phyloP scores from a whole-genome alignment of 2,113 vertebrate genomes.

The Stigmatopora nigra region DNA sequence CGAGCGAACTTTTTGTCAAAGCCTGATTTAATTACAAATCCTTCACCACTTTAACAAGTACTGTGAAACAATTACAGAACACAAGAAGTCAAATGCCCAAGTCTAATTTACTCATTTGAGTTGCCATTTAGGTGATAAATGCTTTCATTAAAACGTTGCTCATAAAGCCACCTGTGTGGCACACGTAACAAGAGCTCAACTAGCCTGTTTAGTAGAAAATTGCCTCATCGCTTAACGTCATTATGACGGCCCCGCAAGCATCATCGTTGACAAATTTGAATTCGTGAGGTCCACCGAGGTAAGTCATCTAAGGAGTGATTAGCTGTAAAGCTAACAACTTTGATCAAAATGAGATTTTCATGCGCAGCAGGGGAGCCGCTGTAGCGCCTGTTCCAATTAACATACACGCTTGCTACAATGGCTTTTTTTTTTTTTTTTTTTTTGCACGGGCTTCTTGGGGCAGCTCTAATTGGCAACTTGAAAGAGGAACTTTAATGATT shows the following conservation, averaged over 20 bases:
- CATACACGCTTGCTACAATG: background rate
- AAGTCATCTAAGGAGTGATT: constrained; percentile 8
- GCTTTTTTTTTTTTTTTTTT: background rate
- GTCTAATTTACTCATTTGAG: background rate
- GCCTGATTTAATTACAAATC: background rate
- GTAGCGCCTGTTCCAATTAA: background rate
- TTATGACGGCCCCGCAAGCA: constrained; percentile 1
- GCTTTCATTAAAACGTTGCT: constrained; percentile 3
- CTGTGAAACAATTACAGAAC: background rate
- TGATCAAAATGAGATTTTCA: constrained; percentile 8
- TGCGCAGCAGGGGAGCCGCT: background rate
- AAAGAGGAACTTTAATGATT: background rate
- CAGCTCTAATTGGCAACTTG: background rate
- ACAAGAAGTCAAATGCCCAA: background rate
- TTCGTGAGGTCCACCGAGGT: background rate
- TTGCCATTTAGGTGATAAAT: background rate
- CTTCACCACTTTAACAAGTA: background rate
- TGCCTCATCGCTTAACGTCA: constrained; percentile 1
- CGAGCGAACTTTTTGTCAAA: background rate
- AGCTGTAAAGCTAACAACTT: constrained; percentile 3
- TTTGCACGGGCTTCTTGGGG: background rate
- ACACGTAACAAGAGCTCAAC: constrained; percentile 4
- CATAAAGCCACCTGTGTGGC: constrained; percentile 3
- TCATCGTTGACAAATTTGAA: background rate
- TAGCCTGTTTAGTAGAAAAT: constrained; percentile 4